Percentiles rank a stretch among this genome's conserved stretches.
These are phyloP conservation scores for Panonychus citri DNA, from an alignment of 1,140 invertebrate genomes.

Conservation along the genomic window DNA sequence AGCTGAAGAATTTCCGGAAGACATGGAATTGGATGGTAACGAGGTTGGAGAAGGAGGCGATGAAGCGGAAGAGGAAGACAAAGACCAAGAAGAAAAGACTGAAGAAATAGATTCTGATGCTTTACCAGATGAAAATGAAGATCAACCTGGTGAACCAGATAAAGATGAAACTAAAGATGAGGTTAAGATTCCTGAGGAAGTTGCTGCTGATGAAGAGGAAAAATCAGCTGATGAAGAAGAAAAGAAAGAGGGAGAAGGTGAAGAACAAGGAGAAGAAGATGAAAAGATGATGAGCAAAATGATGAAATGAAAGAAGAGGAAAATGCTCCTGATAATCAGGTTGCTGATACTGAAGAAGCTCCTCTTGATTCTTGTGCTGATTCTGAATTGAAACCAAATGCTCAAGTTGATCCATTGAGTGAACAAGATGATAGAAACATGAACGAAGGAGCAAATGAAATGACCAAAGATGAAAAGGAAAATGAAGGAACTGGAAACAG, in stretches of 20 bases:
- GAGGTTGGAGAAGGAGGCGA: slow-evolving; percentile 32
- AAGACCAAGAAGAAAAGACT: slow-evolving; percentile 16
- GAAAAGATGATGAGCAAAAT: too few relatives aligned
- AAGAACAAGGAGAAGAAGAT: slow-evolving; percentile 23
- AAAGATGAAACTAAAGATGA: slow-evolving; percentile 17
- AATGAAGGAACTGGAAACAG: slow-evolving; percentile 6
- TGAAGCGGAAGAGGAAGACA: slow-evolving; percentile 15
- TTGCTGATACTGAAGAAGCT: not conserved
- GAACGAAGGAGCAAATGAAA: slow-evolving; percentile 8
- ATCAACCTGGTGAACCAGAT: slow-evolving; percentile 32
- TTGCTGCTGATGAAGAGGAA: slow-evolving; percentile 15
- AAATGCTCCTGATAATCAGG: not conserved
- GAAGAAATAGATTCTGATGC: slow-evolving; percentile 33
- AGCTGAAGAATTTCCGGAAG: slow-evolving; percentile 28
- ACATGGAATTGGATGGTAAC: slow-evolving; percentile 41
- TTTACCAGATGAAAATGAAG: slow-evolving; percentile 12
- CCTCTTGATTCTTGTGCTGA: not conserved
- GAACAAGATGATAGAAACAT: slow-evolving; percentile 9
- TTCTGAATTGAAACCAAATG: not conserved
- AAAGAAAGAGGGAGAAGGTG: slow-evolving; percentile 25
- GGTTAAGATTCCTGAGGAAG: slow-evolving; percentile 18
- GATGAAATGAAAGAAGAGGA: not conserved
- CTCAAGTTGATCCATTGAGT: not conserved
- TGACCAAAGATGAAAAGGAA: slow-evolving; percentile 6
- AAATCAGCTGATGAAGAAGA: slow-evolving; percentile 22